Base-by-base conservation (phyloP, 2,797 vertebrate species). In the Propithecus deckenii region DNA sequence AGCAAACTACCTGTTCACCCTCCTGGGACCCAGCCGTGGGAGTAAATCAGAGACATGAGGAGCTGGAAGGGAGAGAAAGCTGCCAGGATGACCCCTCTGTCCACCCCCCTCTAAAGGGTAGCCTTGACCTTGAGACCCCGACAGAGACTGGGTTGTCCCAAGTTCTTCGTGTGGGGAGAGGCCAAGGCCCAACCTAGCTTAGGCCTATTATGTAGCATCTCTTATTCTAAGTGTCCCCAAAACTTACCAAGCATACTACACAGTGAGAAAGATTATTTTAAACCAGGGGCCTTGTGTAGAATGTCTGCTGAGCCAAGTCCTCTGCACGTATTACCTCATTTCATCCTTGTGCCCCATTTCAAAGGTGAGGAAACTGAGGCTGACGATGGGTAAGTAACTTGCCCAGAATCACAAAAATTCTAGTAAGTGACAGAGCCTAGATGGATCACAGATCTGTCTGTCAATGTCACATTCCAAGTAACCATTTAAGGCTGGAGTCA, bases 201-300 rank as follows among this genome's bases (percentile, higher is more conserved):
- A n/a, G 23, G 9, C 11, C n/a, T 2, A 4, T 57, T 43, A 6
- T 4, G 3, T 0, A 63, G 35, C 67, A 25, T 22, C 32, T 67
- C 3, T 13, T 75, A 67, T 57, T 74, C 57, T 1, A 11, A 25
- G 28, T 43, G 35, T n/a, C 32, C 43, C 25, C 17, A 43, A 80
- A 81, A 72, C 50, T 5, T 30, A 46, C 43, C 41, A 74, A 10
- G 28, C 22, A 20, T 20, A 23, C 30, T 55, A 9, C 43, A 4
- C 11, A 18, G 32, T 23, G 18, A 83, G 43, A 48, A 63, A 65
- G 18, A 9, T 6, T 17, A 25, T n/a, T 50, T 7, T 12, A 2
- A 50, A 50, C 12, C 9, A 9, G 38, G 32, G 25, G 32, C 12
- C 32, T 7, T 0, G 2, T 5, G 6, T 28, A 23, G 43, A 59